phyloP scores from a whole-genome alignment of 1,140 invertebrate species.

The Sinonovacula constricta region DNA sequence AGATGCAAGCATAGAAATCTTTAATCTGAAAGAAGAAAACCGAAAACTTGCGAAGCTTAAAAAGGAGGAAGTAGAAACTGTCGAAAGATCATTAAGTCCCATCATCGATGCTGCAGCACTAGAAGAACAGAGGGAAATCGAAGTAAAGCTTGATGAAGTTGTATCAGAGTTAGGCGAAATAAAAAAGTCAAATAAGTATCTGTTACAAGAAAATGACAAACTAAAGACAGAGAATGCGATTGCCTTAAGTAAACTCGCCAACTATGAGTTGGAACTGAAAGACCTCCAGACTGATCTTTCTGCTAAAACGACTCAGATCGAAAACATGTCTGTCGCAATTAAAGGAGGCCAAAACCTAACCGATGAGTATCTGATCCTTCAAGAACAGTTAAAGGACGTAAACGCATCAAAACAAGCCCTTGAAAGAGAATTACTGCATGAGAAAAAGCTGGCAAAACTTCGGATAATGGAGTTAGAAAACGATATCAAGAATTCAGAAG shows the following conservation, averaged over 20 bases:
- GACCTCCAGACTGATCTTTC: slow-evolving; percentile 15
- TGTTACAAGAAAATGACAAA: slow-evolving; percentile 34
- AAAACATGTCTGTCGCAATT: slow-evolving; percentile 24
- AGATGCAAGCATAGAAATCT: slow-evolving; percentile 38
- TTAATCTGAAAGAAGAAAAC: slow-evolving; percentile 35
- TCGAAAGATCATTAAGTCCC: slow-evolving; percentile 26
- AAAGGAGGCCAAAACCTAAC: slow-evolving; percentile 23
- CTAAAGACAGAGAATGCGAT: slow-evolving; percentile 11
- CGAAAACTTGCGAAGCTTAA: slow-evolving; percentile 30
- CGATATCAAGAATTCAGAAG: slow-evolving; percentile 24
- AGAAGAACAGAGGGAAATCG: slow-evolving; percentile 3
- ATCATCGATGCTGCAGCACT: slow-evolving; percentile 30
- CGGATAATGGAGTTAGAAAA: slow-evolving; percentile 32
- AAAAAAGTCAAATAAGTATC: slow-evolving; percentile 3
- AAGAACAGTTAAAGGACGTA: slow-evolving; percentile 32
- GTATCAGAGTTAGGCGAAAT: slow-evolving; percentile 15
- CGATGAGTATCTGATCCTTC: slow-evolving; percentile 22
- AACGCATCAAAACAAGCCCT: slow-evolving; percentile 17
- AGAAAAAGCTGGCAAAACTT: slow-evolving; percentile 37
- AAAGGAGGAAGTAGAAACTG: slow-evolving; percentile 22
- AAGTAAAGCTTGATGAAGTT: not conserved
- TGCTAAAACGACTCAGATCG: slow-evolving; percentile 13
- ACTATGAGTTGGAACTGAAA: slow-evolving; percentile 1
- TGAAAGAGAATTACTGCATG: slow-evolving; percentile 43
- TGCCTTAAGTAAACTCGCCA: slow-evolving; percentile 10